phyloP scores from a whole-genome alignment of 2,888 invertebrate genomes.

The Catocala nupta region DNA sequence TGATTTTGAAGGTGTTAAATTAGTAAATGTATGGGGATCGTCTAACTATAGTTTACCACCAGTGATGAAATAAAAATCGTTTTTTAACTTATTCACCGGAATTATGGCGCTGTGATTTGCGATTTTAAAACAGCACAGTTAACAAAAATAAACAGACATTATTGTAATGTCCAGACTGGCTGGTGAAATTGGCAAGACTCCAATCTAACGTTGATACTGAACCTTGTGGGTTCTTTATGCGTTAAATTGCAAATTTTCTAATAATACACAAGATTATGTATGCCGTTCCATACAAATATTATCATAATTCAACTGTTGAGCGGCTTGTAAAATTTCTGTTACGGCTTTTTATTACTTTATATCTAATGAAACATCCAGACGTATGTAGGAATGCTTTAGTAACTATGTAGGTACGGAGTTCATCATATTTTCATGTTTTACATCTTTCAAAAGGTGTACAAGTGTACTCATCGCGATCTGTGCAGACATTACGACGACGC shows the following conservation, averaged over 20 bases:
- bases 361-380: conserved; percentile 10
- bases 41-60: conserved; percentile 17
- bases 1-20: conserved; percentile 27
- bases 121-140: conserved; percentile 60
- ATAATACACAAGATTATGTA: conserved; percentile 52
- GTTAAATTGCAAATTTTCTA: conserved; percentile 59
- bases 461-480: neutral
- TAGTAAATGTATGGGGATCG: conserved; percentile 22
- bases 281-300: conserved; percentile 37
- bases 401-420: conserved; percentile 12
- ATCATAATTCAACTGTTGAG: conserved; percentile 37
- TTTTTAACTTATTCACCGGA: conserved; percentile 35
- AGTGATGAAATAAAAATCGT: conserved; percentile 30
- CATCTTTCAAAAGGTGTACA: neutral
- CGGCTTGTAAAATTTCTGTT: conserved; percentile 41
- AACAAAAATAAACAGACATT: conserved; percentile 67
- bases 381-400: conserved; percentile 5
- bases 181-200: conserved; percentile 67
- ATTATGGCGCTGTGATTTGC: conserved; percentile 52
- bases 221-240: conserved; percentile 69
- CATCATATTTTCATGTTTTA: conserved; percentile 13
- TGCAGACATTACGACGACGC: conserved; percentile 3
- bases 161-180: conserved; percentile 67
- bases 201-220: conserved; percentile 62
- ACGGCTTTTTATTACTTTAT: conserved; percentile 26